A percentile compares a stretch with the other conserved stretches of the same genome.
Evolutionary conservation across 2,113 vertebrate genomes (phyloP).

Genomic region (Burhinus bistriatus): DNA sequence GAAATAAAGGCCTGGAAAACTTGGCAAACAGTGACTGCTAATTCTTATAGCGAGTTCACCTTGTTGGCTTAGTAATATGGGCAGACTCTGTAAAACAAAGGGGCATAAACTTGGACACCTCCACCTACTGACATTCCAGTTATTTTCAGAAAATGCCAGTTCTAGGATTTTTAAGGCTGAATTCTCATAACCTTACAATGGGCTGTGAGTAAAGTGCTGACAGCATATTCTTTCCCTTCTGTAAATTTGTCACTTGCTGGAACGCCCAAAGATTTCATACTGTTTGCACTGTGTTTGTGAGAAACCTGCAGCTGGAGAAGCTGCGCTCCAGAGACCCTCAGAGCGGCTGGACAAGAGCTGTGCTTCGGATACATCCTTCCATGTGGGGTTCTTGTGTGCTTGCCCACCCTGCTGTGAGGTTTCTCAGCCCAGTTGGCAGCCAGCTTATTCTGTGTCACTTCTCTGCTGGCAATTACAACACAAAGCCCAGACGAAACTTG

Average conservation of each 20-base stretch:
- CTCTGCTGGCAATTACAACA: neutral
- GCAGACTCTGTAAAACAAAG: neutral
- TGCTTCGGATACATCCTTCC: neutral
- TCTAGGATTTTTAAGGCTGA: neutral
- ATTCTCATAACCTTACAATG: neutral
- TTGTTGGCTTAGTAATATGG: neutral
- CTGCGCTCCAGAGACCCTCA: neutral
- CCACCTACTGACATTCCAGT: neutral
- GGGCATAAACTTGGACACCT: neutral
- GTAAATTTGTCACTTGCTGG: neutral
- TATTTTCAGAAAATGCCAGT: neutral
- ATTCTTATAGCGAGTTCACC: neutral
- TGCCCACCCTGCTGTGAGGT: neutral
- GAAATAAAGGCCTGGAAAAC: neutral
- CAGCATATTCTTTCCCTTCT: neutral
- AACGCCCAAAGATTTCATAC: neutral
- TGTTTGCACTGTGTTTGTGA: neutral
- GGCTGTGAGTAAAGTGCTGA: neutral
- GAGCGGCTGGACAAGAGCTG: neutral
- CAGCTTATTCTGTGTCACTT: neutral
- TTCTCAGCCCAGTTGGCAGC: slow-evolving; percentile 8
- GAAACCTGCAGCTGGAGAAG: neutral
- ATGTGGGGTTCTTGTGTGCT: neutral
- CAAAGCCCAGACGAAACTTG: neutral
- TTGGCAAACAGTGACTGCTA: neutral